Conservation (phyloP, 2,797 vertebrate species). For the Sebastes dallii region DNA sequence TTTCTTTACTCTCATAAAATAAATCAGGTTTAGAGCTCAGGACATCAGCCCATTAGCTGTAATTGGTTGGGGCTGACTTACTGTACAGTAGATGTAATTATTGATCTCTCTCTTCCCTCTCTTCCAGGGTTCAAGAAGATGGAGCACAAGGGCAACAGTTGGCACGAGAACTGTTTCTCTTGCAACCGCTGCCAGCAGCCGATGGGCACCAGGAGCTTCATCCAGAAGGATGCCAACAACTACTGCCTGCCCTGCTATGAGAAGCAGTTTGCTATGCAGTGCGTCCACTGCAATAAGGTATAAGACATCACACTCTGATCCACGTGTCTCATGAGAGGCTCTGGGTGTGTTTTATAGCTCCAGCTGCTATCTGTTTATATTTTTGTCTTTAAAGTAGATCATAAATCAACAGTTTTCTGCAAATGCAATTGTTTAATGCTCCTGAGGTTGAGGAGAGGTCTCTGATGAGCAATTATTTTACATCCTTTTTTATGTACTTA, state of each 20-base stretch:
- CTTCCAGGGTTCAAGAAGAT: slow-evolving; percentile 92
- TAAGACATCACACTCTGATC: neutral
- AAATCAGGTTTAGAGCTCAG: neutral
- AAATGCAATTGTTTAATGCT: too few relatives aligned
- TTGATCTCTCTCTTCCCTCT: neutral
- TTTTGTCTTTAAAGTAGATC: neutral
- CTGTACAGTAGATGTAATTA: neutral
- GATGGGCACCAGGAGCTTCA: slow-evolving; percentile 93
- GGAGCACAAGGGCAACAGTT: slow-evolving; percentile 94
- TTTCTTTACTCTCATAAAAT: neutral
- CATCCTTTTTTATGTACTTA: too few relatives aligned
- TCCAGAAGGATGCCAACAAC: slow-evolving; percentile 89
- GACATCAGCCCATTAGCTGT: neutral
- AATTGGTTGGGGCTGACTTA: neutral
- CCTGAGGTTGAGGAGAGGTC: neutral
- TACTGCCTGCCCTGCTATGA: slow-evolving; percentile 95
- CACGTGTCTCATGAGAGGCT: neutral
- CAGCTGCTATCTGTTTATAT: neutral
- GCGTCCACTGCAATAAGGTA: slow-evolving; percentile 93
- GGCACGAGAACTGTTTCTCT: slow-evolving; percentile 94
- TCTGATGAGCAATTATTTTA: neutral
- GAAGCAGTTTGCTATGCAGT: slow-evolving; percentile 93
- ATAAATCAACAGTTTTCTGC: neutral
- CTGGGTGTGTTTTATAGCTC: too few relatives aligned
- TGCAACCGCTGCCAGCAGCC: slow-evolving; percentile 92